These are phyloP conservation scores for Eilema griseolum DNA, from an alignment of 2,888 invertebrate genomes.

Conservation along the genomic window DNA sequence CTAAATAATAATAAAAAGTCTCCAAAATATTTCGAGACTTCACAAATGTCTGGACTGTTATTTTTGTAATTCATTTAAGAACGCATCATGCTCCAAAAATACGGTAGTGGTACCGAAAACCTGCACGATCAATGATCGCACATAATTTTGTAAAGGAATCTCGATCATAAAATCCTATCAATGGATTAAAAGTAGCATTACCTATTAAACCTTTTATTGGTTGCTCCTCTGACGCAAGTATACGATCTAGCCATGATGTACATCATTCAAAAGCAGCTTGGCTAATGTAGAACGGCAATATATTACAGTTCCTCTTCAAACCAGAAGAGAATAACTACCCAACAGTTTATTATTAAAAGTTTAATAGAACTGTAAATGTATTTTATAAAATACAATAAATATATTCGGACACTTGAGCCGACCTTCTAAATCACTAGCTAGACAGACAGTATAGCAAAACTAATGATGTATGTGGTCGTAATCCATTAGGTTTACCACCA, in stretches of 20 bases:
- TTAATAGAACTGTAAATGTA: constrained; percentile 59
- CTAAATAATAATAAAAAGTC: constrained; percentile 73
- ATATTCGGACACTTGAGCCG: constrained; percentile 57
- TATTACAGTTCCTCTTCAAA: constrained; percentile 63
- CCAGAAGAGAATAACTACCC: constrained; percentile 58
- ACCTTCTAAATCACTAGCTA: constrained; percentile 35
- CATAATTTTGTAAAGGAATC: background rate
- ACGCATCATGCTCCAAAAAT: constrained; percentile 41
- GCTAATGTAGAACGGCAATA: constrained; percentile 74
- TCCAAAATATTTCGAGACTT: constrained; percentile 65
- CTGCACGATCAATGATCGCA: background rate
- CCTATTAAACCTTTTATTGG: constrained; percentile 27
- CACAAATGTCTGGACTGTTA: constrained; percentile 46
- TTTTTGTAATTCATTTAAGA: constrained; percentile 44
- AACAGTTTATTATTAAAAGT: constrained; percentile 72
- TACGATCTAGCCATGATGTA: constrained; percentile 27
- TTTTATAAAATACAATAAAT: constrained; percentile 48
- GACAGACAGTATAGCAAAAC: background rate
- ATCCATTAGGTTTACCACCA: background rate
- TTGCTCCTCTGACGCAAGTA: constrained; percentile 37
- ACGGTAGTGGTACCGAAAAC: background rate
- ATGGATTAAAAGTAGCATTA: constrained; percentile 15
- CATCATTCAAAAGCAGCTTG: constrained; percentile 53
- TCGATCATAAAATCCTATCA: constrained; percentile 11
- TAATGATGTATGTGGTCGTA: background rate